Conservation (phyloP, 2,797 vertebrate species). For the Sparidentex hasta region DNA sequence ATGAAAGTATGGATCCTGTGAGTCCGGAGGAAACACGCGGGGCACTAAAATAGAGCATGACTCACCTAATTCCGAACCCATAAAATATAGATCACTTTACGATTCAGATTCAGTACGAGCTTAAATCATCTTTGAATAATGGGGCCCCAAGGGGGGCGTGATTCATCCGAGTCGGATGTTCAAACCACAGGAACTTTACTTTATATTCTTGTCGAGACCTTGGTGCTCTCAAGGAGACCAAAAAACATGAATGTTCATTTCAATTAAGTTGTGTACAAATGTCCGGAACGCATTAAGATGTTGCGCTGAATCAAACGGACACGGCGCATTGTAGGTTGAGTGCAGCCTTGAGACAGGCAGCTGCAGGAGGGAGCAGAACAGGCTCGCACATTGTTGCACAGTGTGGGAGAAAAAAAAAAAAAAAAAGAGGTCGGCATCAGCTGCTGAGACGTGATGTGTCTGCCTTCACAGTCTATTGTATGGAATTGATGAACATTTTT, state of each 20-base stretch:
- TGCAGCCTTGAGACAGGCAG: not conserved
- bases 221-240: no score
- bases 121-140: constrained; percentile 26
- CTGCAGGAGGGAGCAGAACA: not conserved
- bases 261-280: not conserved
- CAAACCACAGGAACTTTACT: not conserved
- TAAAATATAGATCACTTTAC: not conserved
- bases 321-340: not conserved
- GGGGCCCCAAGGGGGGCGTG: no score
- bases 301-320: not conserved
- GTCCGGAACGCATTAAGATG: not conserved
- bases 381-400: not conserved
- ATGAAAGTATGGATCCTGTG: not conserved
- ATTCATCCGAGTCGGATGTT: constrained; percentile 1
- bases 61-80: constrained; percentile 17
- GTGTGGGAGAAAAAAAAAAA: not conserved
- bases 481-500: not conserved
- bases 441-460: not conserved
- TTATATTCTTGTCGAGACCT: no score
- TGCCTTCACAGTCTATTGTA: not conserved
- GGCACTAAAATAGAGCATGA: constrained; percentile 1
- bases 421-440: not conserved
- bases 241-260: not conserved
- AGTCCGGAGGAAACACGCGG: constrained; percentile 6
- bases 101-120: not conserved